Evolutionary conservation across 37 sponge, comb jelly and placozoan genomes (phyloP).

Genomic region (Crambe crambe): DNA sequence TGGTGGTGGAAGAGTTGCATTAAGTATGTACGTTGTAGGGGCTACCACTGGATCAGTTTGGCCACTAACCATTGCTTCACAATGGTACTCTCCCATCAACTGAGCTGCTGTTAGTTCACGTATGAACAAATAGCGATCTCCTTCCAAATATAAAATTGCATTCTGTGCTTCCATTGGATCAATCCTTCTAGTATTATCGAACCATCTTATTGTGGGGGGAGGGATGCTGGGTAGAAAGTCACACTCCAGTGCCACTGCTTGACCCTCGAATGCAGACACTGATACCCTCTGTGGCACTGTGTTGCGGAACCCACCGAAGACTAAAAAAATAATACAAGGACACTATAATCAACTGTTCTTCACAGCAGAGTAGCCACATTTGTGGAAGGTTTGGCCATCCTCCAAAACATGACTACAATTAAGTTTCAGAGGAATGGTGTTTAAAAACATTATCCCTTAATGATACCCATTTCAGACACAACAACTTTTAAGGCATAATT

Average conservation of each 20-base stretch:
- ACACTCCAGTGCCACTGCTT: slow-evolving; percentile 34
- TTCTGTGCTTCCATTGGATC: neutral
- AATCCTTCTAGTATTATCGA: neutral
- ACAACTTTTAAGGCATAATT: too few species aligned
- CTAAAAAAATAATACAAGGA: slow-evolving; percentile 5
- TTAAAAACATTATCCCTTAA: too few species aligned
- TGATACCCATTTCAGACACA: too few species aligned
- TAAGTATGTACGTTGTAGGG: slow-evolving; percentile 5
- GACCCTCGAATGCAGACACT: neutral
- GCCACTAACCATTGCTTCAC: slow-evolving; percentile 21
- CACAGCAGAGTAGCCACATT: too few species aligned
- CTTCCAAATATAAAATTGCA: too few species aligned
- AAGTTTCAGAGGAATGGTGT: too few species aligned
- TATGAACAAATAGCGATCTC: slow-evolving; percentile 34
- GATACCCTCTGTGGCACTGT: neutral
- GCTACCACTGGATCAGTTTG: too few species aligned
- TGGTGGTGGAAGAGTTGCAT: neutral
- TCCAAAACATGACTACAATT: neutral
- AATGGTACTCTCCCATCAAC: slow-evolving; percentile 19
- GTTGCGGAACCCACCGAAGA: slow-evolving; percentile 23
- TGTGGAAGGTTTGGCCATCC: too few species aligned
- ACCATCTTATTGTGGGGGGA: slow-evolving; percentile 25
- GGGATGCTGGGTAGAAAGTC: slow-evolving; percentile 8
- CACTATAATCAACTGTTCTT: too few species aligned
- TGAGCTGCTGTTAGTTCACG: neutral